Percentiles rank a stretch among this genome's conserved stretches.
phyloP scores from a whole-genome alignment of 2,888 invertebrate species.

The Tenodera sinensis region DNA sequence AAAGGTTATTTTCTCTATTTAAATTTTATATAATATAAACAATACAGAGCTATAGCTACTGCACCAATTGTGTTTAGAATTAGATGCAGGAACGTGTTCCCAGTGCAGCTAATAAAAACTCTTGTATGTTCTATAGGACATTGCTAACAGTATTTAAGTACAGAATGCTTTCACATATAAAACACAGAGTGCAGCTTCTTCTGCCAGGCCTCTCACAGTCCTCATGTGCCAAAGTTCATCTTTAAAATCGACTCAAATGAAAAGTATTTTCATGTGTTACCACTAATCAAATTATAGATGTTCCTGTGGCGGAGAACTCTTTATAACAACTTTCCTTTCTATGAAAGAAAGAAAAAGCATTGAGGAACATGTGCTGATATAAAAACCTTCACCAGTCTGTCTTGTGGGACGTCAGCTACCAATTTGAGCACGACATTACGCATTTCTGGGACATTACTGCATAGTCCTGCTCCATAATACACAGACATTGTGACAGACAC shows the following conservation, averaged over 20 bases:
- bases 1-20: background rate
- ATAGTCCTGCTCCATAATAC: background rate
- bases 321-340: background rate
- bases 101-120: background rate
- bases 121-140: background rate
- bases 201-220: background rate
- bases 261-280: background rate
- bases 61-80: constrained; percentile 12
- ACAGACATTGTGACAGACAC: background rate
- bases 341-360: background rate
- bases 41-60: background rate
- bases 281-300: background rate
- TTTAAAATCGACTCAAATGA: background rate
- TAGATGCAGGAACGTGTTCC: background rate
- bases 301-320: background rate
- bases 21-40: background rate
- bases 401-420: background rate
- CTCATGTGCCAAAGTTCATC: background rate
- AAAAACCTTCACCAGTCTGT: background rate
- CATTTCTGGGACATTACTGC: background rate
- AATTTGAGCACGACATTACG: background rate
- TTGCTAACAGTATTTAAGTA: background rate
- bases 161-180: background rate
- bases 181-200: background rate
- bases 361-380: background rate